Conservation (phyloP, 2,888 invertebrate species). For the Chalcis sispes region DNA sequence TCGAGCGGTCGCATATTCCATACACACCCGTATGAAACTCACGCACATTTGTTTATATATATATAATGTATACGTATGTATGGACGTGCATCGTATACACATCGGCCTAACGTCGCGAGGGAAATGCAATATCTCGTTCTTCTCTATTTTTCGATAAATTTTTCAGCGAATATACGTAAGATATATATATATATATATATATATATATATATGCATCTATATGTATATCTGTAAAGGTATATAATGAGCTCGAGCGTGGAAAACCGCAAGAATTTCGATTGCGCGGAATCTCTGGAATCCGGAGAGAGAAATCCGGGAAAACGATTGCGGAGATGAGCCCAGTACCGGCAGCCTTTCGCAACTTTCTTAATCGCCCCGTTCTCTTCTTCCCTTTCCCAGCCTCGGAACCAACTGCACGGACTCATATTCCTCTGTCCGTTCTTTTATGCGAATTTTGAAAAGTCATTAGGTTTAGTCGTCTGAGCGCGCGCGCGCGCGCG, state of each 20-base stretch:
- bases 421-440: background rate
- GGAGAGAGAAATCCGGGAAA: conserved; percentile 41
- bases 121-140: conserved; percentile 28
- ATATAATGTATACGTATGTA: no score
- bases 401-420: no score
- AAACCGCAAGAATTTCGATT: conserved; percentile 50
- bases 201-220: background rate
- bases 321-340: conserved; percentile 17
- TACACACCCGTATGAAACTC: no score
- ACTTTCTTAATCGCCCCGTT: conserved; percentile 48
- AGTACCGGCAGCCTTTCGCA: conserved; percentile 51
- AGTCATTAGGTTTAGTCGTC: conserved; percentile 39
- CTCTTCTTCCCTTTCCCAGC: conserved; percentile 21
- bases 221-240: no score
- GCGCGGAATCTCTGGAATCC: conserved; percentile 31
- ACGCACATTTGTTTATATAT: no score
- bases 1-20: no score
- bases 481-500: background rate
- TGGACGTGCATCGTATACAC: no score
- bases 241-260: conserved; percentile 12
- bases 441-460: conserved; percentile 43
- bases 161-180: background rate
- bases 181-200: no score
- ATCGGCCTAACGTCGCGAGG: background rate
- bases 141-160: background rate